Base-by-base conservation (phyloP, 2,888 invertebrate species). In the Nephrotoma appendiculata region DNA sequence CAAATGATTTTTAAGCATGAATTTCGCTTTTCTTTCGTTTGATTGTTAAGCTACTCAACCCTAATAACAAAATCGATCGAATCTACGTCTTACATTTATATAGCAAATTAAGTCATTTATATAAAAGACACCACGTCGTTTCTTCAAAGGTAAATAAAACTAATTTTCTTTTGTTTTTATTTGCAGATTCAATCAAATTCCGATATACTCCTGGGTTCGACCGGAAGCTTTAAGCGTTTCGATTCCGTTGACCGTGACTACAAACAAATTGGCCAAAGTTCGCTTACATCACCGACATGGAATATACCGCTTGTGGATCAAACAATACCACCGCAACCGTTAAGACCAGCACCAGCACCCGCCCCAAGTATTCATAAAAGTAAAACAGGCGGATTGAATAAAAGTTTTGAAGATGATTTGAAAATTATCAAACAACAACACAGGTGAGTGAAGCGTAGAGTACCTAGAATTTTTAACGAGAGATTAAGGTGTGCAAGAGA, bases 311-410 rank as follows among this genome's bases (percentile, higher is more conserved):
- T 90, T 87, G 89, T 89, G 42, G 91, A 91, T 87, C 15, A 84
- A 6, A n/a, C n/a, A 6, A 94, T 95, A 89, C 95, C 95, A 5
- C 95, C 95, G 3, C 95, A 95, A 89, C 95, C 95, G 0, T 89
- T 95, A 87, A 90, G 95, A 86, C 94, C 94, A 5, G 94, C 94
- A 11, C 94, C 94, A 12, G 91, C 91, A 41, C 92, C 90, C n/a
- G 84, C 87, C 52, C 86, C 85, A 42, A 19, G 19, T 5, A 6
- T 71, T 4, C 71, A 71, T 71, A 31, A 52, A 42, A 57, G 71
- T 57, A 12, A n/a, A 43, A 42, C 71, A n/a, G 71, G 12, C 12
- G 43, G 43, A 15, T 12, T 7, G n/a, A 84, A 84, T 43, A 42
- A n/a, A 84, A 41, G 43, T 41, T 84, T 84, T 84, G 84, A 84